Conservation (phyloP, 35 echinoderm and acorn worm genomes). For the Hemicentrotus pulcherrimus region DNA sequence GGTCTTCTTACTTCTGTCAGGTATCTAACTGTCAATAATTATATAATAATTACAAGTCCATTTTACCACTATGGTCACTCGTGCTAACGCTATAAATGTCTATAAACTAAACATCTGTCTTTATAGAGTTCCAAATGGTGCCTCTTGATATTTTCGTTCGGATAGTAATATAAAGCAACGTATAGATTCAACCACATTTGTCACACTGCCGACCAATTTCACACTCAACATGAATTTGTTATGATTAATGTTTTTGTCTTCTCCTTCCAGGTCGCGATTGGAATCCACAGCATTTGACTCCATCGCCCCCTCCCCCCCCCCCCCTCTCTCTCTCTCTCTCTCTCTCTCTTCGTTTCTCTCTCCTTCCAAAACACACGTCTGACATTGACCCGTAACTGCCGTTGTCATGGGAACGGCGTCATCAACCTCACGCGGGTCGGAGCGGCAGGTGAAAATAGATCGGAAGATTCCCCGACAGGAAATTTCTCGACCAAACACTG, state of each 20-base stretch:
- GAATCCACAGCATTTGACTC: background rate
- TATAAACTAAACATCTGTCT: too few relatives aligned
- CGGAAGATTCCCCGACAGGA: background rate
- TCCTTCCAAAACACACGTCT: background rate
- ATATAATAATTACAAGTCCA: too few relatives aligned
- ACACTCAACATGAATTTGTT: background rate
- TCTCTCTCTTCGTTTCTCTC: background rate
- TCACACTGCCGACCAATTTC: background rate
- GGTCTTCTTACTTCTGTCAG: too few relatives aligned
- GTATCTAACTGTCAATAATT: too few relatives aligned
- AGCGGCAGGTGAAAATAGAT: background rate
- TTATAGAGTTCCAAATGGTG: too few relatives aligned
- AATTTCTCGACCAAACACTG: background rate
- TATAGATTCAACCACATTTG: background rate
- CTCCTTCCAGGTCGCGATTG: background rate
- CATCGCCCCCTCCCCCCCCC: background rate
- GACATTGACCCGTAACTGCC: slow-evolving; percentile 8
- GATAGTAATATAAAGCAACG: background rate
- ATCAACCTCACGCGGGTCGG: background rate
- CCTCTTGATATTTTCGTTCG: background rate
- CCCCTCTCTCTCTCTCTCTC: background rate
- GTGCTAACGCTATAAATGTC: too few relatives aligned
- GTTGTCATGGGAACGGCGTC: background rate
- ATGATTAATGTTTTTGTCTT: background rate
- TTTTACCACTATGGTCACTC: too few relatives aligned